A percentile compares a stretch with the other conserved stretches of the same genome.
These are phyloP conservation scores for Athetis lepigone DNA, from an alignment of 2,888 invertebrate genomes.

Conservation along the genomic window DNA sequence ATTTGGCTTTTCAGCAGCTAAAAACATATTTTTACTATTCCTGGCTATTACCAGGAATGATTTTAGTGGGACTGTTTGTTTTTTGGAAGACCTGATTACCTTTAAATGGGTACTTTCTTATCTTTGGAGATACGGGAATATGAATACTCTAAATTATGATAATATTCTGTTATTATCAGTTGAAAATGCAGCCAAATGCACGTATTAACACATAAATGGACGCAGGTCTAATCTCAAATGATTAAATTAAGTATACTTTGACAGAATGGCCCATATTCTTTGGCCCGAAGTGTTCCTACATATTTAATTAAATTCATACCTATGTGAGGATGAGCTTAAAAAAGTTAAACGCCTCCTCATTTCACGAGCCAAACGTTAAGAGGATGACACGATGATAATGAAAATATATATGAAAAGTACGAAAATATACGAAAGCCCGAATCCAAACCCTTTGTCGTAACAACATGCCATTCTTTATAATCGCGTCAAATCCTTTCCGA, in stretches of 20 bases:
- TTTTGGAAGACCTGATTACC: too few species aligned
- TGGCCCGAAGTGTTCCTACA: conserved; percentile 11
- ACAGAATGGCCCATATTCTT: conserved; percentile 2
- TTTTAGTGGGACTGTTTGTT: not conserved
- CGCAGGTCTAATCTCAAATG: not conserved
- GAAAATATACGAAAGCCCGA: conserved; percentile 7
- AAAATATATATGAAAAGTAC: conserved; percentile 36
- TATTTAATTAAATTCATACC: conserved; percentile 18
- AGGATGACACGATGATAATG: conserved; percentile 36
- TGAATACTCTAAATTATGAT: too few species aligned
- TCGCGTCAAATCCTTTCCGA: conserved; percentile 69
- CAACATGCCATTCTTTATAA: conserved; percentile 57
- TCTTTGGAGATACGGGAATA: too few species aligned
- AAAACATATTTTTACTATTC: conserved; percentile 5
- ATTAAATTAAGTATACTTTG: not conserved
- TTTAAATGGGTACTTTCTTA: too few species aligned
- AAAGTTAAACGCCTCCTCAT: conserved; percentile 34
- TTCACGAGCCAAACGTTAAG: conserved; percentile 18
- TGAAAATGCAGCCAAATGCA: too few species aligned
- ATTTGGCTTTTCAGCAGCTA: conserved; percentile 31
- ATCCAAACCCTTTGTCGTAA: conserved; percentile 30
- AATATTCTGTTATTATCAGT: too few species aligned
- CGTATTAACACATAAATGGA: too few species aligned
- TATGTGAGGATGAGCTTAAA: conserved; percentile 9
- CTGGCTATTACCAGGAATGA: not conserved